Conservation (phyloP, 2,797 vertebrate species). For the Syngnathus rostellatus region DNA sequence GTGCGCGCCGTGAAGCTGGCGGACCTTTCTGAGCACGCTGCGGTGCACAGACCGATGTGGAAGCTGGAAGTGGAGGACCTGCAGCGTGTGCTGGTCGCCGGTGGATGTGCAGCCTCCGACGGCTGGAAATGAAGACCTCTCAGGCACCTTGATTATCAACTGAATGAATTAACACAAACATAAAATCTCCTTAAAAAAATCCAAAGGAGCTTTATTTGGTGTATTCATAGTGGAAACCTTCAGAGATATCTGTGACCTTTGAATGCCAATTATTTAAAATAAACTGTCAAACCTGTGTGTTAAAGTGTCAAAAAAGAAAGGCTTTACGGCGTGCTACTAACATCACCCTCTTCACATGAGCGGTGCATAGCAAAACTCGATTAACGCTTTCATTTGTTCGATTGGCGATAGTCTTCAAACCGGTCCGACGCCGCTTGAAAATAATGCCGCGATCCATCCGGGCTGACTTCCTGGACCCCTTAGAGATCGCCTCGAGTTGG, state of each 20-base stretch:
- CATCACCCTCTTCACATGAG: slow-evolving; percentile 31
- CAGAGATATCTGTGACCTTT: slow-evolving; percentile 74
- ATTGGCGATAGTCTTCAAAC: slow-evolving; percentile 40
- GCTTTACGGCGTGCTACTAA: slow-evolving; percentile 35
- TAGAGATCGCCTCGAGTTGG: slow-evolving; percentile 38
- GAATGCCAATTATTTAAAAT: slow-evolving; percentile 59
- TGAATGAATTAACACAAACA: neutral
- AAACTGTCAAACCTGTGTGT: slow-evolving; percentile 52
- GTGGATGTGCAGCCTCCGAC: neutral
- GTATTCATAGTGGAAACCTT: slow-evolving; percentile 77
- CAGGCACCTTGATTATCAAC: neutral
- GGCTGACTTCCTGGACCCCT: slow-evolving; percentile 23
- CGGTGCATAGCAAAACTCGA: slow-evolving; percentile 42
- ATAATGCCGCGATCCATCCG: slow-evolving; percentile 39
- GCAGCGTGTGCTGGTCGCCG: slow-evolving; percentile 57
- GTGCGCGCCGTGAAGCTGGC: slow-evolving; percentile 84
- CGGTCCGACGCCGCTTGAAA: slow-evolving; percentile 37
- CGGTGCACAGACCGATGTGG: slow-evolving; percentile 74
- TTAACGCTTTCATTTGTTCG: slow-evolving; percentile 34
- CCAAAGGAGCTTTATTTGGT: slow-evolving; percentile 71
- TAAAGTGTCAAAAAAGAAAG: slow-evolving; percentile 12
- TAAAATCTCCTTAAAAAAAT: slow-evolving; percentile 22
- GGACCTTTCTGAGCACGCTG: slow-evolving; percentile 73
- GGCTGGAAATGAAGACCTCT: neutral
- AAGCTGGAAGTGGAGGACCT: slow-evolving; percentile 82